phyloP scores from a whole-genome alignment of 2,113 vertebrate genomes.

The Aythya baeri region DNA sequence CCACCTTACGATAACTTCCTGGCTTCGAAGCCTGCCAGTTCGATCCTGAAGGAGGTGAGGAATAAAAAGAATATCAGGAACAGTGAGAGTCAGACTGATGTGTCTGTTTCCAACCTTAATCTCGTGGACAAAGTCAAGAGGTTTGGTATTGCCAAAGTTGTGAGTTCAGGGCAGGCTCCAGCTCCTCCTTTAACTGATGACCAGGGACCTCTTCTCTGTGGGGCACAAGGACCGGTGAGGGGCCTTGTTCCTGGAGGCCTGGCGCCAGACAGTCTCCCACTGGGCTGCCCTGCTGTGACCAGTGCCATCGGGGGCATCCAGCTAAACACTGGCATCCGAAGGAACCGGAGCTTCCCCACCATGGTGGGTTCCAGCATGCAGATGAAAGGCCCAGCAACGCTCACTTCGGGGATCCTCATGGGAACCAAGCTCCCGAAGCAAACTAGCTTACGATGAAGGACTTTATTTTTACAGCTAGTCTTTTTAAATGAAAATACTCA shows the following conservation, averaged over 20 bases:
- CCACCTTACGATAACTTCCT: slow-evolving; percentile 91
- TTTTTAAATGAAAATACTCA: slow-evolving; percentile 43
- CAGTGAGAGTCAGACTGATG: slow-evolving; percentile 88
- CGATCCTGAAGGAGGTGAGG: slow-evolving; percentile 91
- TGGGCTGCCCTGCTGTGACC: slow-evolving; percentile 75
- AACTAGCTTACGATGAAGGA: slow-evolving; percentile 78
- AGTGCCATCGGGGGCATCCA: slow-evolving; percentile 84
- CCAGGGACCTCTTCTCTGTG: slow-evolving; percentile 81
- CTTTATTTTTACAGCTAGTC: slow-evolving; percentile 58
- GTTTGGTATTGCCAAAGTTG: slow-evolving; percentile 85
- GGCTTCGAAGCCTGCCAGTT: slow-evolving; percentile 93
- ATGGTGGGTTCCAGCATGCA: slow-evolving; percentile 98
- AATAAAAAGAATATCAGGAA: slow-evolving; percentile 83
- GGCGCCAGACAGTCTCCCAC: slow-evolving; percentile 69
- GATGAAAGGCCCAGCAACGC: slow-evolving; percentile 89
- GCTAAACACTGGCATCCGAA: slow-evolving; percentile 87
- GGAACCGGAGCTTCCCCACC: slow-evolving; percentile 94
- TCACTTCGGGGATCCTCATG: slow-evolving; percentile 86
- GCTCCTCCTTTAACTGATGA: slow-evolving; percentile 72
- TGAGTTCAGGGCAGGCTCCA: slow-evolving; percentile 75
- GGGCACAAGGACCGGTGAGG: slow-evolving; percentile 82
- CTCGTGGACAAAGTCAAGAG: slow-evolving; percentile 95
- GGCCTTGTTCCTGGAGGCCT: slow-evolving; percentile 80
- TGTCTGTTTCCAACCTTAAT: slow-evolving; percentile 89
- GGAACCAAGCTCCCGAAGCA: slow-evolving; percentile 83